Percentiles rank a stretch among this genome's conserved stretches.
Conservation (phyloP, 2,797 vertebrate genomes). For the Gadopsis bispinosus region DNA sequence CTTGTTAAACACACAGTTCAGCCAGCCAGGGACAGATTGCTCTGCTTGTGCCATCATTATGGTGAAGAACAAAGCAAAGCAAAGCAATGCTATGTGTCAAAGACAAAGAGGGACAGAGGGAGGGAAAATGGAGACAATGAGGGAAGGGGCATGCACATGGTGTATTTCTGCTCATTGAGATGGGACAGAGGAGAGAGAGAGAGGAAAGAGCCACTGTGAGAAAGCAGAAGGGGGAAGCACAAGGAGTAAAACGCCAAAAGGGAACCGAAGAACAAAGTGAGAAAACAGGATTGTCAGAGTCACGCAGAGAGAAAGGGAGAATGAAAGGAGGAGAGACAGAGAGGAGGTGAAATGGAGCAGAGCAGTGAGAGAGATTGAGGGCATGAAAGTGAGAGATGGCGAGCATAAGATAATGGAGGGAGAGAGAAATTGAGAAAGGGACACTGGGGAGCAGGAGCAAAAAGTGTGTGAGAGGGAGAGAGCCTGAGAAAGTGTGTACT, state of each 20-base stretch:
- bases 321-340: conserved; percentile 56
- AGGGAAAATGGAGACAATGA: conserved; percentile 56
- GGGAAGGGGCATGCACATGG: conserved; percentile 36
- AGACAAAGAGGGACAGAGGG: conserved; percentile 35
- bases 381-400: conserved; percentile 81
- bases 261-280: conserved; percentile 42
- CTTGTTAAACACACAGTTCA: conserved; percentile 84
- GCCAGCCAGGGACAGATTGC: conserved; percentile 78
- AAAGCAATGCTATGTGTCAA: conserved; percentile 66
- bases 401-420: conserved; percentile 80
- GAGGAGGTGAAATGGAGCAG: conserved; percentile 78
- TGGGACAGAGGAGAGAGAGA: conserved; percentile 47
- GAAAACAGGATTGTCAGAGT: conserved; percentile 45
- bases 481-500: conserved; percentile 86
- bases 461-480: conserved; percentile 81
- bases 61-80: conserved; percentile 73
- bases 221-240: conserved; percentile 26
- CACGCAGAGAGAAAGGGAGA: conserved; percentile 54
- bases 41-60: conserved; percentile 78
- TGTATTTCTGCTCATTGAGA: conserved; percentile 49
- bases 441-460: conserved; percentile 80
- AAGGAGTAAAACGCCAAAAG: conserved; percentile 46
- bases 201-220: conserved; percentile 49
- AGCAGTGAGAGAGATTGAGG: conserved; percentile 81
- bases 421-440: conserved; percentile 82